phyloP scores from a whole-genome alignment of 1,140 invertebrate species.

The Coenobita brevimanus region DNA sequence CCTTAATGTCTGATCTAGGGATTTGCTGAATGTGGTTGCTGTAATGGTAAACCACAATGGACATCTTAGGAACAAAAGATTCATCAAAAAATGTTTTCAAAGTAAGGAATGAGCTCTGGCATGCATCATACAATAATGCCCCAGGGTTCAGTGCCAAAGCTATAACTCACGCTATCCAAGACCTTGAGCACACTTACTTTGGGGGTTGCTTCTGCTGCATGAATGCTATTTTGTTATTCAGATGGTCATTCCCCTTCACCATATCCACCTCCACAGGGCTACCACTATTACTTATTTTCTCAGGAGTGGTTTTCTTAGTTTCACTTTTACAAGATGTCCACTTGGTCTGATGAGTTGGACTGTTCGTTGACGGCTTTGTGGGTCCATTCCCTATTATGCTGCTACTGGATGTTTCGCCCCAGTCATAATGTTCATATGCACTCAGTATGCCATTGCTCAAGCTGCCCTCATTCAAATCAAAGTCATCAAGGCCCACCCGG shows the following conservation, averaged over 20 bases:
- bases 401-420: constrained; percentile 30
- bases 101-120: too few species aligned
- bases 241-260: constrained; percentile 38
- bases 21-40: too few species aligned
- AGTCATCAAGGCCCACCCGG: constrained; percentile 50
- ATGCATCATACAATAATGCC: too few species aligned
- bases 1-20: too few species aligned
- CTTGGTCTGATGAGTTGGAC: constrained; percentile 49
- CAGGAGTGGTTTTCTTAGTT: constrained; percentile 40
- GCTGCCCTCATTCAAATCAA: constrained; percentile 36
- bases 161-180: too few species aligned
- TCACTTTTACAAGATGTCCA: constrained; percentile 22
- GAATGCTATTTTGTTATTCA: constrained; percentile 47
- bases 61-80: too few species aligned
- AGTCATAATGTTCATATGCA: constrained; percentile 62
- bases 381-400: constrained; percentile 39
- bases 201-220: constrained; percentile 47
- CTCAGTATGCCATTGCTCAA: constrained; percentile 51
- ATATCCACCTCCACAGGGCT: constrained; percentile 2
- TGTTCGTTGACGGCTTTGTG: constrained; percentile 33
- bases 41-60: too few species aligned
- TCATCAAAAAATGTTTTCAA: too few species aligned
- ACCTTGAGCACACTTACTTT: too few species aligned
- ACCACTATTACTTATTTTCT: constrained; percentile 28
- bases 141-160: too few species aligned